A percentile compares a stretch with the other conserved stretches of the same genome.
Evolutionary conservation across 2,113 vertebrate genomes (phyloP).

Genomic region (Gambusia holbrooki): DNA sequence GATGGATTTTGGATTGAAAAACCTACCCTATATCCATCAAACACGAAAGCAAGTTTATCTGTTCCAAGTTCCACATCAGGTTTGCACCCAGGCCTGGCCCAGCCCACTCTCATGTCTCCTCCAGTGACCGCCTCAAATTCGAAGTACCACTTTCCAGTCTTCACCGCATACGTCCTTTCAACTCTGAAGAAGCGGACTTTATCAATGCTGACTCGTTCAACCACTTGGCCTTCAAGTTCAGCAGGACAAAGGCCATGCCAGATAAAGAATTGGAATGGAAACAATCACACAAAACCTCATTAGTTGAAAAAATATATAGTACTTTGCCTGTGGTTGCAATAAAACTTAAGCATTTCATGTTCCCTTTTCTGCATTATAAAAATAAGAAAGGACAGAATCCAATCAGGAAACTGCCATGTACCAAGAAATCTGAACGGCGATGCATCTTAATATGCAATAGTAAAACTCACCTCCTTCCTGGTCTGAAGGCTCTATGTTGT

Average conservation of each 20-base stretch:
- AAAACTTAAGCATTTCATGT: background rate
- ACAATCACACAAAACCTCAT: background rate
- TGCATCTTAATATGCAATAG: background rate
- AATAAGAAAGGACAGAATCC: slow-evolving; percentile 2
- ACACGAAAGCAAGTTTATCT: slow-evolving; percentile 94
- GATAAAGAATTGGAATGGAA: background rate
- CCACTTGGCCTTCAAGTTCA: slow-evolving; percentile 82
- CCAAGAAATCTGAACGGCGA: slow-evolving; percentile 7
- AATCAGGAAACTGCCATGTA: background rate
- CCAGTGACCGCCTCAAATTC: slow-evolving; percentile 97
- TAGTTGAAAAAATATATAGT: slow-evolving; percentile 1
- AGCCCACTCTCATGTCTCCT: slow-evolving; percentile 98
- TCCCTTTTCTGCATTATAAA: slow-evolving; percentile 11
- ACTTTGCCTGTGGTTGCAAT: background rate
- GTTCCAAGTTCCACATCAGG: slow-evolving; percentile 92
- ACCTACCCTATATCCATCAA: slow-evolving; percentile 94
- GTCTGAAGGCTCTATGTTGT: slow-evolving; percentile 94
- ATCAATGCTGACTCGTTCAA: slow-evolving; percentile 91
- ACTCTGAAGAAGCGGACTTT: slow-evolving; percentile 97
- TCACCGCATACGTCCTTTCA: slow-evolving; percentile 91
- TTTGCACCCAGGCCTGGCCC: slow-evolving; percentile 93
- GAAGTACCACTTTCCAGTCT: slow-evolving; percentile 95
- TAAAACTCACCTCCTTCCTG: slow-evolving; percentile 88
- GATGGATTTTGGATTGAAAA: background rate
- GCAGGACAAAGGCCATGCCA: background rate